Evolutionary conservation across 2,888 invertebrate genomes (phyloP).

Genomic region (Philereme transversata): DNA sequence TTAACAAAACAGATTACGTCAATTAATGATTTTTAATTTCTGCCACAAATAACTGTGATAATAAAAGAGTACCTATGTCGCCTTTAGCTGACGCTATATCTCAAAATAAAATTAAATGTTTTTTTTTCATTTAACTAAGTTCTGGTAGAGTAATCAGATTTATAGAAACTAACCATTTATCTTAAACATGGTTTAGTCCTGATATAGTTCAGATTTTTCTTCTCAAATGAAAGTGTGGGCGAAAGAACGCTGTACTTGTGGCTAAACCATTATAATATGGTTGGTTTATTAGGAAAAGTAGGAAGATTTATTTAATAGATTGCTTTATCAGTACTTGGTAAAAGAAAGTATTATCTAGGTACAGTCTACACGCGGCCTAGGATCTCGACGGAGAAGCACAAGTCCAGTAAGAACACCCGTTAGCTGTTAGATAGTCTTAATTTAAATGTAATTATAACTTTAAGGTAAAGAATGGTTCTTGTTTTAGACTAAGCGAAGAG

Average conservation of each 20-base stretch:
- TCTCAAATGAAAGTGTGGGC: too few relatives aligned
- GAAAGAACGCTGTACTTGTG: too few relatives aligned
- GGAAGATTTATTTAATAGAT: background rate
- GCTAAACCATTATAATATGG: too few relatives aligned
- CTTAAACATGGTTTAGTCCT: too few relatives aligned
- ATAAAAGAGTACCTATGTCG: background rate
- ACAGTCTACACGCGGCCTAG: slow-evolving; percentile 50
- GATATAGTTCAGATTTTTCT: too few relatives aligned
- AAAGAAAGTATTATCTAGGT: slow-evolving; percentile 26
- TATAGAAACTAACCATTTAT: too few relatives aligned
- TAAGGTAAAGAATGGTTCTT: slow-evolving; percentile 83
- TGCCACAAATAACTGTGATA: slow-evolving; percentile 23
- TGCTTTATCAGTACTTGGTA: background rate
- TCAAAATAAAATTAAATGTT: too few relatives aligned
- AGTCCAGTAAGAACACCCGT: slow-evolving; percentile 79
- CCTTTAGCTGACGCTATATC: slow-evolving; percentile 3
- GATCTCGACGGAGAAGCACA: slow-evolving; percentile 67
- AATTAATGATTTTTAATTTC: slow-evolving; percentile 18
- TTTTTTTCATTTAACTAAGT: too few relatives aligned
- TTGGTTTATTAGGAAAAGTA: too few relatives aligned
- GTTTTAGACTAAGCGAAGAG: slow-evolving; percentile 82
- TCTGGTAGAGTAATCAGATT: too few relatives aligned
- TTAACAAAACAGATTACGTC: slow-evolving; percentile 4
- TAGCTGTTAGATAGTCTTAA: slow-evolving; percentile 82
- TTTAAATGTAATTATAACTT: slow-evolving; percentile 79